Base-by-base conservation (phyloP, 1,140 invertebrate species). In the Papilio aristodemus region DNA sequence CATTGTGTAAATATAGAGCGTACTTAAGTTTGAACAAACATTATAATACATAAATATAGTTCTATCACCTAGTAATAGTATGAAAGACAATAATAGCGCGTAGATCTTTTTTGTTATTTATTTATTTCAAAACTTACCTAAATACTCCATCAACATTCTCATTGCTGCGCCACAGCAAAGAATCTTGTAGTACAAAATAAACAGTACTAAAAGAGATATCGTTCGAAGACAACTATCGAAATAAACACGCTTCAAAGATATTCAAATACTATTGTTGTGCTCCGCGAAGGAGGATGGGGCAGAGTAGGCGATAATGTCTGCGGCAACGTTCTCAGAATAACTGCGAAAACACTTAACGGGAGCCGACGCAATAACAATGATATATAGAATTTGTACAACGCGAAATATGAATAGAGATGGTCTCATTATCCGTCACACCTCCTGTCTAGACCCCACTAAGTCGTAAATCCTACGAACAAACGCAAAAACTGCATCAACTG, bases 321-420 rank as follows among this genome's bases (percentile, higher is more conserved):
- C 14, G 58, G 32, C 27, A 60, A 60, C 32, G 58, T 60, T 60
- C 58, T 60, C 27, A 7, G 14, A 14, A 41, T n/a, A 27, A 54
- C 54, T 58, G 13, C 25, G 25, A 60, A 60, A 60, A 60, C 32
- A 60, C 58, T 60, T 60, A 60, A 60, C 17, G 32, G 32, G 58
- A 60, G 32, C 59, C 59, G 64, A 39, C 39, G 46, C 68, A 60
- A 68, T 74, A 60, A 74, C 60, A 69, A 74, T 76, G 71, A 74
- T 74, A 54, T 72, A 78, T 70, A 32, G 46, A 32, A 37, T 70
- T 69, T 71, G 63, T 22, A 14, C 73, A 70, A 62, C 59, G 27
- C 71, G 70, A 76, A 73, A 72, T 75, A 77, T 77, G 79, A 83
- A 83, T 79, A 81, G 73, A 80, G 68, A 80, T 75, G 60, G 73